A percentile compares a stretch with the other conserved stretches of the same genome.
Evolutionary conservation across 2,113 vertebrate genomes (phyloP).

Genomic region (Cranoglanis bouderius): DNA sequence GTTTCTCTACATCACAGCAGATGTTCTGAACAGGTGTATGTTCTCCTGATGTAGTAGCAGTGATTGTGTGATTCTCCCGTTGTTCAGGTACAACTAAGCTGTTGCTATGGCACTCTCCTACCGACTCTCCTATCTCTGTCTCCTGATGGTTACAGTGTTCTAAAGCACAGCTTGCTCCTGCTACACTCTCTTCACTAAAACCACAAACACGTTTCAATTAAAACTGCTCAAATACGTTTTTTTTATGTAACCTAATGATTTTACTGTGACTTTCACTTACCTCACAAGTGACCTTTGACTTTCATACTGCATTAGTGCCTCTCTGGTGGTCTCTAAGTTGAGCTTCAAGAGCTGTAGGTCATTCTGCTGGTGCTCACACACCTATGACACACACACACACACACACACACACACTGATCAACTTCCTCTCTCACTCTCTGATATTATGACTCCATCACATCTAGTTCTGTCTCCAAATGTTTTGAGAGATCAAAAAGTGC

Average conservation of each 20-base stretch:
- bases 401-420: not conserved
- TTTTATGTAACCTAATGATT: not conserved
- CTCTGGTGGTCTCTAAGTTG: constrained; percentile 76
- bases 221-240: not conserved
- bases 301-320: constrained; percentile 65
- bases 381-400: constrained; percentile 66
- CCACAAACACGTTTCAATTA: constrained; percentile 13
- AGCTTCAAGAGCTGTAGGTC: constrained; percentile 83
- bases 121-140: constrained; percentile 22
- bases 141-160: constrained; percentile 6
- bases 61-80: not conserved
- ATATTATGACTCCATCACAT: not conserved
- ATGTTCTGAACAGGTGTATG: not conserved
- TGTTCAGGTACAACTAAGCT: not conserved
- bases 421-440: not conserved
- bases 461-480: not conserved
- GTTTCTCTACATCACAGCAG: not conserved
- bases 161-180: constrained; percentile 16
- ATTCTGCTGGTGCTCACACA: constrained; percentile 82
- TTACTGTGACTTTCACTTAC: constrained; percentile 59
- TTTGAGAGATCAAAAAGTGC: not conserved
- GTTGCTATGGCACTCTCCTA: constrained; percentile 9
- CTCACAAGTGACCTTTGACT: constrained; percentile 59
- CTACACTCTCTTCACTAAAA: constrained; percentile 34
- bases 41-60: not conserved